Conservation (phyloP, 2,888 invertebrate genomes). For the Lasioglossum malachurum region DNA sequence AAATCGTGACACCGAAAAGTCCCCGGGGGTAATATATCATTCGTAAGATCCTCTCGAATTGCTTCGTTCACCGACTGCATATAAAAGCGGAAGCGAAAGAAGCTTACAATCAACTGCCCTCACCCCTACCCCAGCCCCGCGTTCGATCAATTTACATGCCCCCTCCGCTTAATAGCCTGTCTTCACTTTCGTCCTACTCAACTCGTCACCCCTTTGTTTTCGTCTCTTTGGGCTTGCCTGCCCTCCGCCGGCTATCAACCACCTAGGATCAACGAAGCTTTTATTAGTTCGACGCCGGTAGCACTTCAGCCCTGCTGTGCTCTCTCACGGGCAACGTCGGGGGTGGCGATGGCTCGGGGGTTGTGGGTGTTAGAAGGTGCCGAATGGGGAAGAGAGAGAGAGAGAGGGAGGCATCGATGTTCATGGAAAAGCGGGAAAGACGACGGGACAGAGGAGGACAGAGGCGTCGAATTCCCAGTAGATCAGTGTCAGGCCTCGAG, state of each 20-base stretch:
- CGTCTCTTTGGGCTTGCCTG: slow-evolving; percentile 36
- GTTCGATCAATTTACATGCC: slow-evolving; percentile 48
- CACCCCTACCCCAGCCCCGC: not conserved
- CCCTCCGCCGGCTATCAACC: slow-evolving; percentile 48
- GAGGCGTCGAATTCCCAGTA: slow-evolving; percentile 81
- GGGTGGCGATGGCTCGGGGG: not conserved
- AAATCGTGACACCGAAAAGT: not conserved
- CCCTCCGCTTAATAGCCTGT: slow-evolving; percentile 39
- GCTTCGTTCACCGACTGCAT: not conserved
- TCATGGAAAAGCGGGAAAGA: slow-evolving; percentile 62
- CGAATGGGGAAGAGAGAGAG: not conserved
- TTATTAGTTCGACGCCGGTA: slow-evolving; percentile 79
- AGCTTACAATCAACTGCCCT: slow-evolving; percentile 26
- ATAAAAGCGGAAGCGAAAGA: not conserved
- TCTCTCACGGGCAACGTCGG: slow-evolving; percentile 14
- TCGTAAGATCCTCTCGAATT: not conserved
- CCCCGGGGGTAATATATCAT: not conserved
- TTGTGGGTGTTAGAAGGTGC: not conserved
- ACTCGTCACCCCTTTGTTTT: slow-evolving; percentile 47
- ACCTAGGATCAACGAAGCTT: slow-evolving; percentile 70
- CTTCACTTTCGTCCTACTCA: slow-evolving; percentile 42
- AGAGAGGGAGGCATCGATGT: slow-evolving; percentile 40
- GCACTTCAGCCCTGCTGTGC: slow-evolving; percentile 36
- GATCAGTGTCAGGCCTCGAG: slow-evolving; percentile 84
- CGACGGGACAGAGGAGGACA: slow-evolving; percentile 53